phyloP scores from a whole-genome alignment of 2,888 invertebrate species.

The Tetragnatha montana region DNA sequence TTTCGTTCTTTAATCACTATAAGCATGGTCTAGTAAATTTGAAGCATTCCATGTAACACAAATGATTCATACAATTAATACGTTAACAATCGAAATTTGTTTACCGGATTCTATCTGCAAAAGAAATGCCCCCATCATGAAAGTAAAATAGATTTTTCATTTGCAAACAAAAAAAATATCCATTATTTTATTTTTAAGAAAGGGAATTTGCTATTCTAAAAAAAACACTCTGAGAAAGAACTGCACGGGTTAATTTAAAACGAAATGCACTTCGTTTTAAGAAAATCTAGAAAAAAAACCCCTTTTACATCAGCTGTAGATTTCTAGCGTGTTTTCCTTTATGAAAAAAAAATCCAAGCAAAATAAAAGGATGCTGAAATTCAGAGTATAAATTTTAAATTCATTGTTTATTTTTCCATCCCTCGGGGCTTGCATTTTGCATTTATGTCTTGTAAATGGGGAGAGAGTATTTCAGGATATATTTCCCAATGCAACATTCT shows the following conservation, averaged over 20 bases:
- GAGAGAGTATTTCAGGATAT: not conserved
- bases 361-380: not conserved
- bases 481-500: not conserved
- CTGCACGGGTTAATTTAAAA: constrained; percentile 20
- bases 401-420: constrained; percentile 27
- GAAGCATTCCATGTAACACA: too few relatives aligned
- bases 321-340: constrained; percentile 5
- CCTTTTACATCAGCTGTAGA: not conserved
- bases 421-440: not conserved
- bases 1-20: not conserved
- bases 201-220: not conserved
- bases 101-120: not conserved
- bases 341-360: not conserved
- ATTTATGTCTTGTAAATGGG: constrained; percentile 15
- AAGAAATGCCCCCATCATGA: not conserved
- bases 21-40: not conserved
- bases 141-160: constrained; percentile 26
- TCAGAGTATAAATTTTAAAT: constrained; percentile 29
- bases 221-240: not conserved
- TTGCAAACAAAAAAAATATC: constrained; percentile 4
- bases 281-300: not conserved
- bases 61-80: not conserved
- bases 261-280: not conserved
- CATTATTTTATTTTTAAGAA: constrained; percentile 21
- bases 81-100: not conserved